Percentiles rank a stretch among this genome's conserved stretches.
phyloP scores from a whole-genome alignment of 2,888 invertebrate species.

The Rhamphomyia laevipes region DNA sequence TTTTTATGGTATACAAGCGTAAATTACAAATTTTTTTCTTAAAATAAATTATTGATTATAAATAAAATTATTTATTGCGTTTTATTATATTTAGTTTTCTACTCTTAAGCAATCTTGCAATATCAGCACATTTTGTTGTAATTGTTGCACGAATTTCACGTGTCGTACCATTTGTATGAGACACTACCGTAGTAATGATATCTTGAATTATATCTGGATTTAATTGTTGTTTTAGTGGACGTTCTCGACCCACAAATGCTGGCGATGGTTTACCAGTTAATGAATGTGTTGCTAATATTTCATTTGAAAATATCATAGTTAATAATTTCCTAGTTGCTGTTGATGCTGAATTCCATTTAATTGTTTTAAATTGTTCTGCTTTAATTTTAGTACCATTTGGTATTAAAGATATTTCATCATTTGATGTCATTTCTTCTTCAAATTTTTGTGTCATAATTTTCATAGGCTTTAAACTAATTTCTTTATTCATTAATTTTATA shows the following conservation, averaged over 20 bases:
- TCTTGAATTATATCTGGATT: slow-evolving; percentile 42
- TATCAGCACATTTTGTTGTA: slow-evolving; percentile 49
- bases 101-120: slow-evolving; percentile 42
- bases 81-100: too few relatives aligned
- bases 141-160: slow-evolving; percentile 44
- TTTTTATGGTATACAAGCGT: too few relatives aligned
- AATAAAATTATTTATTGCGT: too few relatives aligned
- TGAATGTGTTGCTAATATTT: slow-evolving; percentile 45
- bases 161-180: slow-evolving; percentile 41
- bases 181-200: slow-evolving; percentile 42
- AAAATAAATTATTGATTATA: too few relatives aligned
- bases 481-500: too few relatives aligned
- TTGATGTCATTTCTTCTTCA: too few relatives aligned
- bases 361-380: slow-evolving; percentile 30
- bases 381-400: slow-evolving; percentile 32
- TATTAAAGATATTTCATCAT: too few relatives aligned
- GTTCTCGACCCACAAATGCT: slow-evolving; percentile 31
- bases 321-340: slow-evolving; percentile 44
- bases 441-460: too few relatives aligned
- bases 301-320: slow-evolving; percentile 42
- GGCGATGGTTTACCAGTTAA: slow-evolving; percentile 48
- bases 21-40: too few relatives aligned
- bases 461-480: too few relatives aligned
- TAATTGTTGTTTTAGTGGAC: slow-evolving; percentile 30
- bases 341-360: slow-evolving; percentile 41